Conservation (phyloP, 2,113 vertebrate genomes). For the Microcebus griseorufus region DNA sequence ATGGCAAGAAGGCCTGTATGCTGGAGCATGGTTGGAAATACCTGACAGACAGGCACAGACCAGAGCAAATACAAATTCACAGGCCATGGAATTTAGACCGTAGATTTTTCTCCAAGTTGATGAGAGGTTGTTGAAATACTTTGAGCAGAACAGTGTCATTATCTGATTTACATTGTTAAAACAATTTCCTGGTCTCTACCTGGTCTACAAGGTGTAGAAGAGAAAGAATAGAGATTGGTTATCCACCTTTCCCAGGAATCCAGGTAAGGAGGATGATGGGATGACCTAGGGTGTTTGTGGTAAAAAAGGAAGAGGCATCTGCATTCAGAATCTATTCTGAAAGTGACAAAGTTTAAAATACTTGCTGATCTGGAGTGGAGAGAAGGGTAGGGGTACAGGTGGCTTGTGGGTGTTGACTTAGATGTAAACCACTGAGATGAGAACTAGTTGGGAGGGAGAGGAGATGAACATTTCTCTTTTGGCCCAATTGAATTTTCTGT, state of each 20-base stretch:
- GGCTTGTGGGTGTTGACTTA: background rate
- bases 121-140: background rate
- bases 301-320: background rate
- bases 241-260: background rate
- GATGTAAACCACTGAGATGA: background rate
- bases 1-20: background rate
- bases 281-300: background rate
- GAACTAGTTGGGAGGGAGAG: background rate
- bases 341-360: background rate
- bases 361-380: background rate
- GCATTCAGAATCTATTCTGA: background rate
- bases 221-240: background rate
- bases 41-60: background rate
- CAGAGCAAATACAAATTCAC: background rate
- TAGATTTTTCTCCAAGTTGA: background rate
- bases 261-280: background rate
- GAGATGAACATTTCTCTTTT: background rate
- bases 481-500: background rate
- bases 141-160: background rate
- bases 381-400: background rate
- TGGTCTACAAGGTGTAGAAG: background rate
- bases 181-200: background rate
- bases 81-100: background rate
- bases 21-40: background rate
- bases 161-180: background rate